Percentiles rank a stretch among this genome's conserved stretches.
These are phyloP conservation scores for Caenorhabditis uteleia DNA, from an alignment of 2,888 invertebrate genomes.

Conservation along the genomic window DNA sequence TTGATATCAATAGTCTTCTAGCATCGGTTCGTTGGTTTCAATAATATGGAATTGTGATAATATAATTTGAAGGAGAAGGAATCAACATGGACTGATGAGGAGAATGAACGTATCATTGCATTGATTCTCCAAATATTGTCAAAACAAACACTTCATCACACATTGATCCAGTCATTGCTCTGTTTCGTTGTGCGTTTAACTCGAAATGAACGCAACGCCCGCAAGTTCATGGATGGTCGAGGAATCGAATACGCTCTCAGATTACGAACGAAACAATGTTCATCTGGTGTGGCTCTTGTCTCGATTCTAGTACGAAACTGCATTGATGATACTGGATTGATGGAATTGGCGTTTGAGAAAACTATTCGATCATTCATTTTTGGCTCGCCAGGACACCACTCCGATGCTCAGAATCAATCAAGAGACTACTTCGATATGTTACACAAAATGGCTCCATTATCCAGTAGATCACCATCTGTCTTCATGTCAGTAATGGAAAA, in stretches of 20 bases:
- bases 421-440: constrained; percentile 42
- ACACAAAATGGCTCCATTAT: constrained; percentile 28
- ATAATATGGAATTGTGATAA: not conserved
- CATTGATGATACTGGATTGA: constrained; percentile 49
- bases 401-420: constrained; percentile 12
- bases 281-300: constrained; percentile 38
- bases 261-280: constrained; percentile 32
- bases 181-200: constrained; percentile 54
- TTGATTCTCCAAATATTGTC: constrained; percentile 12
- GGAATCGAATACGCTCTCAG: constrained; percentile 35
- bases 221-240: constrained; percentile 45
- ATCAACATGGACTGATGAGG: constrained; percentile 8
- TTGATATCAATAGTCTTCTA: constrained; percentile 13
- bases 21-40: constrained; percentile 2
- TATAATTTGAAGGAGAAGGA: constrained; percentile 8
- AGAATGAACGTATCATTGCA: constrained; percentile 20
- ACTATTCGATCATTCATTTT: constrained; percentile 25
- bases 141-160: constrained; percentile 23
- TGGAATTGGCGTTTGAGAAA: constrained; percentile 33
- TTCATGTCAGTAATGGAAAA: constrained; percentile 22
- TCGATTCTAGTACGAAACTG: constrained; percentile 58
- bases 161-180: constrained; percentile 51
- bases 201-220: constrained; percentile 33
- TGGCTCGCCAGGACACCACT: not conserved
- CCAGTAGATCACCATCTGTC: constrained; percentile 17